Evolutionary conservation across 2,888 invertebrate genomes (phyloP).

Genomic region (Trissolcus brochymenae): DNA sequence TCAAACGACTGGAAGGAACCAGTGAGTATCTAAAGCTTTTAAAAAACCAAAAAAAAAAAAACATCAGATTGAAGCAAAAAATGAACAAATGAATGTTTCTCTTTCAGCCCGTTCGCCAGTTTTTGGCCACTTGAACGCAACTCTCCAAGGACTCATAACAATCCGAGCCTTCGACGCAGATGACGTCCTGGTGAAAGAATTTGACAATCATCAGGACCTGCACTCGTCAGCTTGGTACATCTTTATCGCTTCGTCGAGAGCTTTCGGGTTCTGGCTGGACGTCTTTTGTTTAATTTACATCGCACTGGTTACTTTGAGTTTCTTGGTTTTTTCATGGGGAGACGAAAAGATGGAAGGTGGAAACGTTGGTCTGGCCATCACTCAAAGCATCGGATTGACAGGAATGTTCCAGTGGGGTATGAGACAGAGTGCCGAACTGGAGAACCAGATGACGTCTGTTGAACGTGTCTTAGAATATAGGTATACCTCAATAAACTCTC

Average conservation of each 20-base stretch:
- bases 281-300: constrained; percentile 92
- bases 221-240: constrained; percentile 96
- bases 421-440: constrained; percentile 92
- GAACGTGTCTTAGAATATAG: constrained; percentile 85
- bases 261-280: constrained; percentile 96
- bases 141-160: constrained; percentile 92
- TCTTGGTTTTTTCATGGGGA: constrained; percentile 80
- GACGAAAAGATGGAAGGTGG: constrained; percentile 79
- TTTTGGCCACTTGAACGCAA: constrained; percentile 94
- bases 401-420: constrained; percentile 94
- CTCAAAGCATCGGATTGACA: constrained; percentile 87
- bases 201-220: constrained; percentile 88
- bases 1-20: constrained; percentile 88
- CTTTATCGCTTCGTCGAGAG: constrained; percentile 92
- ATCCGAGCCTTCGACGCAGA: constrained; percentile 87
- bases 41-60: constrained; percentile 1
- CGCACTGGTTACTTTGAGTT: constrained; percentile 89
- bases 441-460: constrained; percentile 93
- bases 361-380: constrained; percentile 87
- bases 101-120: constrained; percentile 92
- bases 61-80: not conserved
- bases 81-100: not conserved
- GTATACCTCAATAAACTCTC: constrained; percentile 78
- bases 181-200: constrained; percentile 85
- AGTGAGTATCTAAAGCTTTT: constrained; percentile 78